Percentiles rank a stretch among this genome's conserved stretches.
Conservation (phyloP, 1,140 invertebrate species). For the Euura lappo region DNA sequence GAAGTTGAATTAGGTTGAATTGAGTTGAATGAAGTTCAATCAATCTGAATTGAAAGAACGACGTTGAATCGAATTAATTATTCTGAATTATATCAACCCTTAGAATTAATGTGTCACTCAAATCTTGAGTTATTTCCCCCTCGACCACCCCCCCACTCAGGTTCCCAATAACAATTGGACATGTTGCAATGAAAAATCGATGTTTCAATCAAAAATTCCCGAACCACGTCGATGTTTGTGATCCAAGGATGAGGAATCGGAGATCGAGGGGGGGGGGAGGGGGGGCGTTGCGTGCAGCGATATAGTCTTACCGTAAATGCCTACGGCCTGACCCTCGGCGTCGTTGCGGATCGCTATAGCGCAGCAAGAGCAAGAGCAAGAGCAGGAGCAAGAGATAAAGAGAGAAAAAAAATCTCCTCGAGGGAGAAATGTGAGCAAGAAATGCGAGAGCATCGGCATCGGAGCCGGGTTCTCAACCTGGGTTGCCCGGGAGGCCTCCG, state of each 20-base stretch:
- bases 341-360: not conserved
- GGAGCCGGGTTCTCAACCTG: not conserved
- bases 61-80: too few species aligned
- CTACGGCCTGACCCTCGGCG: not conserved
- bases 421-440: conserved; percentile 1
- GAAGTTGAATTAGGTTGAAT: too few species aligned
- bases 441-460: not conserved
- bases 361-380: too few species aligned
- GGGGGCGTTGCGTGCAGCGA: not conserved
- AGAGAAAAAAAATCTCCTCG: conserved; percentile 12
- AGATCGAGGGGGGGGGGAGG: not conserved
- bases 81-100: too few species aligned
- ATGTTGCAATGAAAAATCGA: not conserved
- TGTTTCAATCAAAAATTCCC: not conserved
- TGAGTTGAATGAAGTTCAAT: too few species aligned
- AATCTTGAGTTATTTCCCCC: too few species aligned
- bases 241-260: not conserved
- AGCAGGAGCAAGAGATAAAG: conserved; percentile 13
- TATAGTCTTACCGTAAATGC: conserved; percentile 3
- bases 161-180: too few species aligned
- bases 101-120: too few species aligned
- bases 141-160: too few species aligned
- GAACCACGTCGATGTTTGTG: not conserved
- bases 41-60: too few species aligned
- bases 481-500: conserved; percentile 26